Evolutionary conservation across 2,888 invertebrate genomes (phyloP), one percentile per base, ranked within the genome.

Genomic region (Nymphalis urticae): DNA sequence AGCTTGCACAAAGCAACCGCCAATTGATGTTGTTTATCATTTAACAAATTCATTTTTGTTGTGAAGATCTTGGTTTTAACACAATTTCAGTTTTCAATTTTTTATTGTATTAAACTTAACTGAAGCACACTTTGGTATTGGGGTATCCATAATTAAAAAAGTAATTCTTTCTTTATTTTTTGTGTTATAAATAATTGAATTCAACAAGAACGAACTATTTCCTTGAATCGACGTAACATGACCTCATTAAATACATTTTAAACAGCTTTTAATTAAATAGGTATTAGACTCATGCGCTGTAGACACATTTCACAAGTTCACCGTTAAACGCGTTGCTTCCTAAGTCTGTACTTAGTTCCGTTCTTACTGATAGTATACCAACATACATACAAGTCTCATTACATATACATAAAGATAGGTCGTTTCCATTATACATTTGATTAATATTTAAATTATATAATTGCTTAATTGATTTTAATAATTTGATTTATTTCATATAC

Each of bases 191-290:
- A 8, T 8, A 13, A 24, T 47, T 47, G 17, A n/a, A n/a, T 6
- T 42, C 13, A 2, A 42, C 13, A 36, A 13, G 4, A n/a, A 56
- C 21, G 21, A 21, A 84, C 85, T 85, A 84, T 85, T 87, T 82
- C 75, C 4, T 54, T 5, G 17, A 27, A 16, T 54, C 17, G 13
- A 27, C 17, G 16, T 27, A 79, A 78, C 75, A 79, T 73, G 71
- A 75, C 17, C 58, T 62, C 64, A 64, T 66, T 50, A 54, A 59
- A 60, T 50, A 62, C 69, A 50, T 61, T 63, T 67, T 63, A 54
- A 68, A 60, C 50, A 65, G 50, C 58, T 62, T 64, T 67, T 70
- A 69, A 69, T 69, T 70, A 65, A 72, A 70, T 63, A 59, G 64
- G 65, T 65, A 65, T 72, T 71, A 62, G 53, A 69, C 69, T 47